phyloP scores from a whole-genome alignment of 1,140 invertebrate species.

The Ganaspis sp. region DNA sequence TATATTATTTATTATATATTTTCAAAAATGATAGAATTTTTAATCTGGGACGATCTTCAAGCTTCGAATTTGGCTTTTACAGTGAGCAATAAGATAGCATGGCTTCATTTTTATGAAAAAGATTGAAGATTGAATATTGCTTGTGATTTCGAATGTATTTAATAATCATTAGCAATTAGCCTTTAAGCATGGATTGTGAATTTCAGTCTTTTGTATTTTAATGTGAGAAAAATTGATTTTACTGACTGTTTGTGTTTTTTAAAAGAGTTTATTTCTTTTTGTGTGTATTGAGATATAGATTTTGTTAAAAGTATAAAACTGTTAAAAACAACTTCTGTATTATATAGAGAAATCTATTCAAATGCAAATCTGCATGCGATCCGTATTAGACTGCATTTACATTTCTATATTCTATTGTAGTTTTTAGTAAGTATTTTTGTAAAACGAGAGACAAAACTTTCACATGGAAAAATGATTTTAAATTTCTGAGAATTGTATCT shows the following conservation, averaged over 20 bases:
- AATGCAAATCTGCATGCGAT: too few species aligned
- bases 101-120: constrained; percentile 24
- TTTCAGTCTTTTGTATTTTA: neutral
- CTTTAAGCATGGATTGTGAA: neutral
- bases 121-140: neutral
- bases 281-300: too few species aligned
- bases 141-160: neutral
- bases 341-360: too few species aligned
- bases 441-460: neutral
- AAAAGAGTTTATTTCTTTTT: neutral
- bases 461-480: neutral
- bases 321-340: too few species aligned
- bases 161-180: neutral
- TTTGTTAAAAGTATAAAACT: too few species aligned
- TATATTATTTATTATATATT: constrained; percentile 20
- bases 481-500: neutral
- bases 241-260: neutral
- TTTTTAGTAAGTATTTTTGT: neutral
- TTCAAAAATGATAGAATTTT: constrained; percentile 41
- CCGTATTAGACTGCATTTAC: too few species aligned
- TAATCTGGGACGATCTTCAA: constrained; percentile 73
- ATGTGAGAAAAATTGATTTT: neutral
- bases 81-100: constrained; percentile 40
- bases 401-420: too few species aligned
- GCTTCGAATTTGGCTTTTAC: constrained; percentile 56